Base-by-base conservation (phyloP, 2,888 invertebrate species). In the Hydrotaea cyrtoneurina region DNA sequence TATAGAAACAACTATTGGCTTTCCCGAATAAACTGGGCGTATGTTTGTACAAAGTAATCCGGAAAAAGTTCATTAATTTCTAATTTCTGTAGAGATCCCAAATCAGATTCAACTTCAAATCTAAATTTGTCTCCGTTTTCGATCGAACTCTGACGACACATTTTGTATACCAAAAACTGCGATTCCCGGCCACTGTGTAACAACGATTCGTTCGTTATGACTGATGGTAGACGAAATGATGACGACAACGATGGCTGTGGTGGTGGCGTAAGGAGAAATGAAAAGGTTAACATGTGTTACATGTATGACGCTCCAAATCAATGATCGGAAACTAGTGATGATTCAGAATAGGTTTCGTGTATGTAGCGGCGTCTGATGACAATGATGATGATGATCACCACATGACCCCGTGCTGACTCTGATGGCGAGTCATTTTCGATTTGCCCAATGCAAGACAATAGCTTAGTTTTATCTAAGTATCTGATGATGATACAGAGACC, bases 301-400 rank as follows among this genome's bases (percentile, higher is more conserved):
- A 36, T 31, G n/a, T 76, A 21, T 74, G 69, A 82, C 82, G 79
- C 59, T 50, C n/a, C 17, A 50, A 77, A 73, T 85, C 76, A 84
- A 81, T 78, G 57, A 76, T 78, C 57, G 8, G 59, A 21, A 11
- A 23, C 15, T 21, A 62, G 19, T 53, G 62, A 82, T 85, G 82
- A 85, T 46, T 85, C 82, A 85, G 74, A 79, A 21, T 31, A 75
- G 69, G 31, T 31, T 21, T 77, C 72, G 76, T 31, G n/a, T 81
- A 78, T 31, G n/a, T 81, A 78, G 50, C 50, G n/a, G n/a, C n/a
- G n/a, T 3, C n/a, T 50, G 50, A 15, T n/a, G n/a, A n/a, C n/a
- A n/a, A n/a, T n/a, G n/a, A n/a, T n/a, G n/a, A n/a, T n/a, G n/a
- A n/a, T 15, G 43, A 76, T 36, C 39, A 62, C 73, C 55, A 69